Base-by-base conservation (phyloP, 2,888 invertebrate genomes). In the Lithophane leautieri region DNA sequence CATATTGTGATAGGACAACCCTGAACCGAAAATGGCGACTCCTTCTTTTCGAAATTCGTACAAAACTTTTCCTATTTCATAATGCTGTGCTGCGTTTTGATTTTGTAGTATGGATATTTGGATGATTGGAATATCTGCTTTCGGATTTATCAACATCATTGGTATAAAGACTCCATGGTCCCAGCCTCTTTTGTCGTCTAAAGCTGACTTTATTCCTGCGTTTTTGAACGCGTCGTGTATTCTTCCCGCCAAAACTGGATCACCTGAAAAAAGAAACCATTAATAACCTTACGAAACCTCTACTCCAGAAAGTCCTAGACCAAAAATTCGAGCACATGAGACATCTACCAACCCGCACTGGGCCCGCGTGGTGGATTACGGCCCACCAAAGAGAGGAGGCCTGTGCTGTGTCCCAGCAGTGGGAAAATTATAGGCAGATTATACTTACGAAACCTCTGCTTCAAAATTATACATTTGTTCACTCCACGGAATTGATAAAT, bases 111-210 rank as follows among this genome's bases (percentile, higher is more conserved):
- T 88, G 0, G 93, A 93, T 44, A 93, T 76, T 84, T 93, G 93
- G 3, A 93, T 76, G 12, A 93, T 89, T 0, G 93, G 93, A 28
- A 93, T 90, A 42, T 93, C 85, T 0, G 93, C 92, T n/a, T 80
- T 81, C 0, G 93, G 92, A n/a, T 92, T 89, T 0, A 93, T 90
- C 16, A 93, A 68, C 89, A 93, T 90, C 93, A 93, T 93, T 0
- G 93, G 93, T 76, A 93, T 90, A 54, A 93, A 93, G 4, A 92
- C 91, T 82, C 93, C 93, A 60, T 93, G 93, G 83, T 93, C 93
- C 93, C 93, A 93, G 50, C 92, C 92, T 88, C 93, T 88, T 79
- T 88, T 54, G 14, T 82, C 84, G 61, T 93, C 93, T 62, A 93
- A 69, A 28, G 71, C 73, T 0, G 92, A 89, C 11, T 65, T 50